phyloP scores from a whole-genome alignment of 1,140 invertebrate species.

The Listronotus bonariensis region DNA sequence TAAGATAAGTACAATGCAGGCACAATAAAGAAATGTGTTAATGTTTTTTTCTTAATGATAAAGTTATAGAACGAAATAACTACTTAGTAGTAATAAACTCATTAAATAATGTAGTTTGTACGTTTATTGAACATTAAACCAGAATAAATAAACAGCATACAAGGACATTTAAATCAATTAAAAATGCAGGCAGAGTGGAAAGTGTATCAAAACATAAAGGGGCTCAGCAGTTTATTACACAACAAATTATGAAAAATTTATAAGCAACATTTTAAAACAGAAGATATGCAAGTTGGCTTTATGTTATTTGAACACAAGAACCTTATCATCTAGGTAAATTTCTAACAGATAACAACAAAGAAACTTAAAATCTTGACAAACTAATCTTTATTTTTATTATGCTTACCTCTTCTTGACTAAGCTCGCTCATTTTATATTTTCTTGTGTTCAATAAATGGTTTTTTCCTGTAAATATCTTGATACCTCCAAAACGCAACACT shows the following conservation, averaged over 20 bases:
- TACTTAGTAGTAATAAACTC: no score
- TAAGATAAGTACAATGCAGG: no score
- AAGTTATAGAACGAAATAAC: no score
- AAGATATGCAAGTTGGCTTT: not conserved
- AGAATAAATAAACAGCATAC: no score
- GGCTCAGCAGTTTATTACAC: no score
- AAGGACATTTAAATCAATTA: no score
- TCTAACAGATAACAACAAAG: slow-evolving; percentile 31
- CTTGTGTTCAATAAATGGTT: slow-evolving; percentile 1
- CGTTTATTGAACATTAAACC: not conserved
- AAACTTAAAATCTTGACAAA: slow-evolving; percentile 29
- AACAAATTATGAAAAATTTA: no score
- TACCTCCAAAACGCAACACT: slow-evolving; percentile 13
- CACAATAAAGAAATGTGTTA: no score
- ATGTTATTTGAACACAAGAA: not conserved
- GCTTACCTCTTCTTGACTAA: slow-evolving; percentile 75
- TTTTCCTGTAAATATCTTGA: not conserved
- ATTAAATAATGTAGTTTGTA: not conserved
- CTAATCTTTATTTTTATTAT: slow-evolving; percentile 30
- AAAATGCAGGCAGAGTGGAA: no score
- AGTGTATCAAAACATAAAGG: no score
- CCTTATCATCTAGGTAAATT: slow-evolving; percentile 9
- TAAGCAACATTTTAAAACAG: no score
- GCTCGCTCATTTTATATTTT: slow-evolving; percentile 64
- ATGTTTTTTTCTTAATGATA: no score